Base-by-base conservation (phyloP, 2,797 vertebrate species). In the Poliocrania exsul region DNA sequence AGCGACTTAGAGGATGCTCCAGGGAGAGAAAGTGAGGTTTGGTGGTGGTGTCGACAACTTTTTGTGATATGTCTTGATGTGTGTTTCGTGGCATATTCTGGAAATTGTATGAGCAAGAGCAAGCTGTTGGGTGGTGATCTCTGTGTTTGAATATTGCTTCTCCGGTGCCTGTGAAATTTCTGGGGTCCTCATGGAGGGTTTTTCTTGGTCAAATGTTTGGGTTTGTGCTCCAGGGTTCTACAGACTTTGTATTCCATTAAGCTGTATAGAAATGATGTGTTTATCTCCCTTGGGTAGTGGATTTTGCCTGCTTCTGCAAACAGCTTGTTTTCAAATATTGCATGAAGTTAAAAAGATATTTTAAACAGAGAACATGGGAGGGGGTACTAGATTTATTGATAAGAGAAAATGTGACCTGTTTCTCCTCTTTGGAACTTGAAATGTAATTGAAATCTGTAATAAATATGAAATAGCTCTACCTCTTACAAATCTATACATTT, bases 1-100 rank as follows among this genome's bases (percentile, higher is more conserved):
- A 18, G 78, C 31, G 18, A 60, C 73, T 33, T 33, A 21, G 49
- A 89, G 93, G 92, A 95, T 97, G 88, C 88, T 81, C 8, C 81
- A 26, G 83, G 81, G 74, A 54, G 44, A 53, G 88, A 87, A 90
- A 75, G 56, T 57, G 89, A 91, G 81, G 77, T 92, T 90, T 72
- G 93, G 66, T 17, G 93, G 66, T 17, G 61, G n/a, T 24, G 64
- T 53, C 2, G 51, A 37, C 77, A 90, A 90, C 87, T 95, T 91
- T 60, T n/a, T 1, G 64, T 75, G 70, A 37, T 65, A 33, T 80
- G 40, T 86, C 47, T 73, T 70, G 54, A 7, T 84, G 61, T 72
- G 83, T 66, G 51, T 85, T 85, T 44, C 61, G 42, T 42, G 62
- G 58, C 62, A 53, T 24, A 33, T 93, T 35, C 62, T 84, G 53